Evolutionary conservation across 2,888 invertebrate species (phyloP).

Genomic region (Julus scandinavius): DNA sequence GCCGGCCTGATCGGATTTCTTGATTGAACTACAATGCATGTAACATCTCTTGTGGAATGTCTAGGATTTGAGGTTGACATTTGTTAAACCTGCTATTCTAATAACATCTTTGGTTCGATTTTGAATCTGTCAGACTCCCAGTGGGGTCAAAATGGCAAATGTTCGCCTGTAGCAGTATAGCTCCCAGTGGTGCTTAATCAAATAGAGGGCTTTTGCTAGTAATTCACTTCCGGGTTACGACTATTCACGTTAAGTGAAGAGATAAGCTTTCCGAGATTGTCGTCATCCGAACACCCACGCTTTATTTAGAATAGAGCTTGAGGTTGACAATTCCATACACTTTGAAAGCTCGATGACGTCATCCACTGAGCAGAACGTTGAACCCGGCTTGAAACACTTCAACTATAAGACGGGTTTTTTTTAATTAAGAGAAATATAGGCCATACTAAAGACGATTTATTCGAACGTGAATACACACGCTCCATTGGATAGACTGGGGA

Average conservation of each 20-base stretch:
- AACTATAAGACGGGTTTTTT: background rate
- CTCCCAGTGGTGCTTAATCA: slow-evolving; percentile 24
- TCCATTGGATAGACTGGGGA: no score
- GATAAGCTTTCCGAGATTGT: slow-evolving; percentile 46
- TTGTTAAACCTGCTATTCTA: background rate
- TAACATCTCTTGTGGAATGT: background rate
- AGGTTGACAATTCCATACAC: slow-evolving; percentile 19
- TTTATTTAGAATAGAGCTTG: slow-evolving; percentile 22
- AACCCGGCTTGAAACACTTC: background rate
- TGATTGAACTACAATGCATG: no score
- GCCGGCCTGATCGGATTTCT: no score
- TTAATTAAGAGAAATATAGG: slow-evolving; percentile 31
- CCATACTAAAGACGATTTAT: slow-evolving; percentile 1
- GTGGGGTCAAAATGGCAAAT: background rate
- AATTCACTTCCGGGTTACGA: slow-evolving; percentile 39
- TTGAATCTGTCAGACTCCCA: background rate
- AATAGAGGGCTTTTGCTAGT: background rate
- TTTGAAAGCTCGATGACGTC: slow-evolving; percentile 43
- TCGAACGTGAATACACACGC: background rate
- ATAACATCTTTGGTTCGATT: background rate
- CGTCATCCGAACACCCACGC: slow-evolving; percentile 40
- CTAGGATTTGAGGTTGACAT: background rate
- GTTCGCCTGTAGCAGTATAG: background rate
- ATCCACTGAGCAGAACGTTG: slow-evolving; percentile 21
- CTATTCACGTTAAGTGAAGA: background rate